These are phyloP conservation scores for Gila orcuttii DNA, from an alignment of 2,113 vertebrate species.

Conservation along the genomic window DNA sequence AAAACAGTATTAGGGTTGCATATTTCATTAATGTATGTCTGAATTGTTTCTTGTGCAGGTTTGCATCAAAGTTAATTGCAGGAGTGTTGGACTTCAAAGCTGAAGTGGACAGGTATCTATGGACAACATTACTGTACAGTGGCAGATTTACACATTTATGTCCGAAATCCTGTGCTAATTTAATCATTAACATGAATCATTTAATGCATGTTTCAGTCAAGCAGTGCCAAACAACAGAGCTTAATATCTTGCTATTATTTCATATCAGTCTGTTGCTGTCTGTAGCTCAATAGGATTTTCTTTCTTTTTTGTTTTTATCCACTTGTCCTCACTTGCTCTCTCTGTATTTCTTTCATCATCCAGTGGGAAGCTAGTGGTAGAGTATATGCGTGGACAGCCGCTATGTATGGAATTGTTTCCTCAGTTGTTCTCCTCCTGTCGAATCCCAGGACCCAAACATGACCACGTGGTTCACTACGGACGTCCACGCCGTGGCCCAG, in stretches of 20 bases:
- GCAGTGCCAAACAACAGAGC: background rate
- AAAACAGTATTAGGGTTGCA: background rate
- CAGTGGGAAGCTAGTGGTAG: constrained; percentile 74
- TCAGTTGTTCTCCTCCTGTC: constrained; percentile 82
- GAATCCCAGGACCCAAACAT: constrained; percentile 82
- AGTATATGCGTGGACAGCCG: constrained; percentile 75
- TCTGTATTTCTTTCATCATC: background rate
- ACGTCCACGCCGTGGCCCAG: constrained; percentile 67
- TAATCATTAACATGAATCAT: background rate
- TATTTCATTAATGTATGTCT: background rate
- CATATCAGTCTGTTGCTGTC: constrained; percentile 15
- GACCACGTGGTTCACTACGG: constrained; percentile 77
- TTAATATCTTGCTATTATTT: constrained; percentile 54
- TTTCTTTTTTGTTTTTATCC: constrained; percentile 12
- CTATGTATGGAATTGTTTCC: constrained; percentile 82
- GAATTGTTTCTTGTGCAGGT: constrained; percentile 65
- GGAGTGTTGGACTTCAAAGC: constrained; percentile 82
- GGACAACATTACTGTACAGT: background rate
- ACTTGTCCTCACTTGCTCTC: background rate
- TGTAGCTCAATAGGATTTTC: constrained; percentile 26
- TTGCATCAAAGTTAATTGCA: constrained; percentile 81
- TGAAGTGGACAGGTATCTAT: constrained; percentile 69
- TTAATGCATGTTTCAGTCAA: constrained; percentile 39
- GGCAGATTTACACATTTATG: background rate
- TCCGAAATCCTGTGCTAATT: background rate